Evolutionary conservation across 1,140 invertebrate genomes (phyloP), one percentile per base, ranked within the genome.

Genomic region (Bombus balteatus): DNA sequence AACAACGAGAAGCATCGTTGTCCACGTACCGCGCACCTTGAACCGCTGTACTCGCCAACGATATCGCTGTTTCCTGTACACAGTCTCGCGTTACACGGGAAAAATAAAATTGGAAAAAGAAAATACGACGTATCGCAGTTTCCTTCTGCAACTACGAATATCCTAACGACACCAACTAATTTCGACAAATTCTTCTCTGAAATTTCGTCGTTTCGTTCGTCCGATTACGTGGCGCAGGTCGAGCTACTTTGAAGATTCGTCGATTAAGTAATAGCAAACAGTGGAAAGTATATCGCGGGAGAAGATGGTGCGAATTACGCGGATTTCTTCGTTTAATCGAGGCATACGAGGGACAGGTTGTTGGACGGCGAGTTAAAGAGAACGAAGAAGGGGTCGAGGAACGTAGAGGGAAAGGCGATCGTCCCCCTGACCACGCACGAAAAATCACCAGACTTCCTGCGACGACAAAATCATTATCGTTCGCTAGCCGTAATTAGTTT

Each of bases 401-500:
- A 34, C 0, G 18, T 12, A 25, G 5, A 32, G 28, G 10, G 39
- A 18, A 9, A 72, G 28, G n/a, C 22, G 34, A 73, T 73, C 34
- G 28, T 41, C 47, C 32, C 53, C 41, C 3, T 66, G 32, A 37
- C n/a, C 81, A 66, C 71, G 32, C 57, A 75, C 71, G 41, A 82
- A 82, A 66, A 53, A 82, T 82, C 72, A 82, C 41, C 62, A 22
- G 57, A 74, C 53, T 82, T 82, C 81, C 71, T 62, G 39, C 22
- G 32, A 75, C 71, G 71, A 82, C 81, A 53, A 82, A 80, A 82
- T 74, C 71, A 43, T 82, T 32, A 15, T 59, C 47, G 13, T 75
- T 43, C 57, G 37, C 41, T 65, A n/a, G 22, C 9, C 41, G 53
- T 74, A 82, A 82, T 82, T 82, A 82, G 71, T 82, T 75, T 82